Conservation (phyloP, 2,888 invertebrate genomes). For the Spialia ferax region DNA sequence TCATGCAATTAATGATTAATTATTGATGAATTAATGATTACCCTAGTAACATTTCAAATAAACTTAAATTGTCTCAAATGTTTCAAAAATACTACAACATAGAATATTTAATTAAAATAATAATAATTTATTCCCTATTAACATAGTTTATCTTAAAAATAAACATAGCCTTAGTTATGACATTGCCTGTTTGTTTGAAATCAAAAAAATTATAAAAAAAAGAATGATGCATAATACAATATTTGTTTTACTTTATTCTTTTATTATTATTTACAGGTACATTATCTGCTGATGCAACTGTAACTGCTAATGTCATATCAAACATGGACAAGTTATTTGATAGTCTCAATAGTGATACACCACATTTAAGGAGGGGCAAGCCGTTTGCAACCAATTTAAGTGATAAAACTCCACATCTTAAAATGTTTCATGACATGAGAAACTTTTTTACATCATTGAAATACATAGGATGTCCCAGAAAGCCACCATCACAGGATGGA, state of each 20-base stretch:
- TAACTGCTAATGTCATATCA: background rate
- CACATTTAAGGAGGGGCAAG: background rate
- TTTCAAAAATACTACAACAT: too few species aligned
- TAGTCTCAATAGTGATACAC: background rate
- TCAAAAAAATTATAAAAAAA: too few species aligned
- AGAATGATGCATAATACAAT: too few species aligned
- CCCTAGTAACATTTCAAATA: background rate
- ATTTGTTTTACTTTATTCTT: background rate
- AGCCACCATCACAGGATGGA: slow-evolving; percentile 40
- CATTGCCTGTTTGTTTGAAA: too few species aligned
- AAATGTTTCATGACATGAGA: background rate
- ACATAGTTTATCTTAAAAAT: too few species aligned
- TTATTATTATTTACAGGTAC: background rate
- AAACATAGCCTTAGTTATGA: too few species aligned
- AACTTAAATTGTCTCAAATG: background rate
- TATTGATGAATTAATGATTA: background rate
- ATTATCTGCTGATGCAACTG: background rate
- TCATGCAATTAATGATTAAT: too few species aligned
- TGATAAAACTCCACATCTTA: slow-evolving; percentile 13
- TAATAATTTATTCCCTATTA: too few species aligned
- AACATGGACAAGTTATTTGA: background rate
- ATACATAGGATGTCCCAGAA: slow-evolving; percentile 25
- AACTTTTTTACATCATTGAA: too few species aligned
- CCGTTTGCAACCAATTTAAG: background rate
- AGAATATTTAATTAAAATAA: too few species aligned